Base-by-base conservation (phyloP, 2,113 vertebrate genomes). In the Urocynchramus pylzowi region DNA sequence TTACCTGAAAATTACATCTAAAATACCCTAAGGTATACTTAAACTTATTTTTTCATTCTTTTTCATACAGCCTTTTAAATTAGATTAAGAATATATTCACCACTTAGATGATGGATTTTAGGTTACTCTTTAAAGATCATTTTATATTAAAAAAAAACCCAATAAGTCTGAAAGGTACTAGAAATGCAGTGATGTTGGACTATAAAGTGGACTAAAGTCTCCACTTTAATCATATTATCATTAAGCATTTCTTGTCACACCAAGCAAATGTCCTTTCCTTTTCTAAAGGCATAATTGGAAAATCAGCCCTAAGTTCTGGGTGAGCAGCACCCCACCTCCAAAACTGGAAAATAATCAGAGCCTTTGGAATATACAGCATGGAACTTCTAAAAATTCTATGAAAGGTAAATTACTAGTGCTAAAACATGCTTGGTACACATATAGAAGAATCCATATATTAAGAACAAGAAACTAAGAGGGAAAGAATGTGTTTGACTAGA, bases 151-250 rank as follows among this genome's bases (percentile, higher is more conserved):
- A 84, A 68, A 83, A 78, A 67, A 33, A n/a, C 5, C 26, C 4
- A 23, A 0, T 14, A n/a, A 54, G 10, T 4, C 10, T 79, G 11
- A 79, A 24, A 65, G n/a, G 10, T 18, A 65, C 2, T 56, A 2
- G 23, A 45, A 84, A 67, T 33, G 10, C 56, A 67, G 22, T 65
- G 35, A 77, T 28, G 41, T 18, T 30, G 13, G 63, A 22, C 54
- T 81, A 42, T 7, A 53, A 61, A 61, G 28, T 16, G 2, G 22
- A 50, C 22, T 33, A 16, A 61, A 84, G 10, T 27, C 56, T 70
- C 5, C 8, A 27, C 9, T 54, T 68, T 33, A 50, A 73, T 37
- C 18, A 52, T 4, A 44, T 18, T 39, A n/a, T 45, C 26, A 39
- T 63, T 45, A 57, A 54, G 71, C 35, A 63, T 65, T 65, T 80